A percentile compares a stretch with the other conserved stretches of the same genome.
phyloP scores from a whole-genome alignment of 2,113 vertebrate genomes.

The Sorex araneus region DNA sequence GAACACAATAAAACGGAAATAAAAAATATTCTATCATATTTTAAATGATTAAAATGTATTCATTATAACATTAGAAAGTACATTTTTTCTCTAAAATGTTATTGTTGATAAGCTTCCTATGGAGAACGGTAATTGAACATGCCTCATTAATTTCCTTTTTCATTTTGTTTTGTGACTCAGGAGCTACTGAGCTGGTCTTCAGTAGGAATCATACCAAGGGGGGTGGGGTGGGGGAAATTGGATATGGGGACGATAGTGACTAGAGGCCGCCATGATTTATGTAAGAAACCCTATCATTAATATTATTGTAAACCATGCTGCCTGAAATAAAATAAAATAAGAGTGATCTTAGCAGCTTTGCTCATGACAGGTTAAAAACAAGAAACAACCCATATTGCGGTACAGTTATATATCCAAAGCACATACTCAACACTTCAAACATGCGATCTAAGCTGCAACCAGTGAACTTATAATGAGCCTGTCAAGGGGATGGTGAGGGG shows the following conservation, averaged over 20 bases:
- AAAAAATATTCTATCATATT: conserved; percentile 32
- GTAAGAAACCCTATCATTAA: too few relatives aligned
- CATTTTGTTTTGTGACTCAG: too few relatives aligned
- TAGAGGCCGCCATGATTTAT: not conserved
- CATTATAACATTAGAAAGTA: not conserved
- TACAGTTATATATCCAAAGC: too few relatives aligned
- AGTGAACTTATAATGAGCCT: too few relatives aligned
- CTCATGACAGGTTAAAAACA: conserved; percentile 2
- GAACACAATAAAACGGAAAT: conserved; percentile 45
- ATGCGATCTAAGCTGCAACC: too few relatives aligned
- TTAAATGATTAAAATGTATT: conserved; percentile 40
- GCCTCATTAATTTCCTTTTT: not conserved
- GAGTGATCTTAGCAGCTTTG: not conserved
- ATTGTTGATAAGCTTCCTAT: conserved; percentile 27
- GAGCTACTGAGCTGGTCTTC: not conserved
- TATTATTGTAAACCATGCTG: too few relatives aligned
- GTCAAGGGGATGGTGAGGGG: too few relatives aligned
- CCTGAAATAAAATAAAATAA: not conserved
- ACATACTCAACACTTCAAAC: too few relatives aligned
- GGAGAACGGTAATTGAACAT: not conserved
- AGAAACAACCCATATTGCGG: not conserved
- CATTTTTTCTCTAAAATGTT: conserved; percentile 34
- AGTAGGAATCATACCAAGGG: not conserved
- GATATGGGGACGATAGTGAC: not conserved
- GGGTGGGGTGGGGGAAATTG: not conserved